Evolutionary conservation across 64 coral and sea anemone genomes (phyloP), one percentile per base, ranked within the genome.

Genomic region (Catalaphyllia jardinei): DNA sequence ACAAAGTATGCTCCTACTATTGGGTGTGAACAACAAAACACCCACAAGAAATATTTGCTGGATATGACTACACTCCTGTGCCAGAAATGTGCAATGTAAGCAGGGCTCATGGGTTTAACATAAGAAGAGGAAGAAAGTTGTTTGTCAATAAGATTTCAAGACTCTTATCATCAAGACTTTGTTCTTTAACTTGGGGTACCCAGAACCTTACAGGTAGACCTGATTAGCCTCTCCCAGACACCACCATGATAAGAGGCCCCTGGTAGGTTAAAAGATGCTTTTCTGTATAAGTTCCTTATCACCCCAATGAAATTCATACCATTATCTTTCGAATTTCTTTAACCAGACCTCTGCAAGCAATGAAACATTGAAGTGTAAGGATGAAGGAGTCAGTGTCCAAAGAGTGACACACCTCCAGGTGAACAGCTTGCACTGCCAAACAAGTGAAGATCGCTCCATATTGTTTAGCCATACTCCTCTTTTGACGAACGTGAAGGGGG

Each of bases 81-180:
- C 33, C 33, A 35, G 33, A 35, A 35, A 35, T 35, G 33, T 35
- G 33, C 33, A 35, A 35, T 35, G 33, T 35, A 35, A 35, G 33
- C 33, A 35, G 3, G 33, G 33, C 3, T 35, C 33, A 35, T 35
- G 33, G 3, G 3, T 35, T 35, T 35, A 35, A 35, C 33, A 35
- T 35, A 3, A 35, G 63, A 67, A 67, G 0, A 8, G 8, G 60
- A 22, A 62, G 60, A 15, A 19, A 15, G 15, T 62, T 5, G 60
- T 62, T 62, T 35, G 33, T 65, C 10, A 83, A 9, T 2, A 83
- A 83, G 10, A 28, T 83, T 61, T 54, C 2, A 20, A 87, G 71
- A 18, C 85, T 57, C 52, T 87, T 67, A 25, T 75, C 85, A 65
- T 87, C 25, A 10, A 74, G 11, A 8, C 18, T 30, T 74, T 87